Evolutionary conservation across 2,113 vertebrate genomes (phyloP).

Genomic region (Syngnathus typhle): DNA sequence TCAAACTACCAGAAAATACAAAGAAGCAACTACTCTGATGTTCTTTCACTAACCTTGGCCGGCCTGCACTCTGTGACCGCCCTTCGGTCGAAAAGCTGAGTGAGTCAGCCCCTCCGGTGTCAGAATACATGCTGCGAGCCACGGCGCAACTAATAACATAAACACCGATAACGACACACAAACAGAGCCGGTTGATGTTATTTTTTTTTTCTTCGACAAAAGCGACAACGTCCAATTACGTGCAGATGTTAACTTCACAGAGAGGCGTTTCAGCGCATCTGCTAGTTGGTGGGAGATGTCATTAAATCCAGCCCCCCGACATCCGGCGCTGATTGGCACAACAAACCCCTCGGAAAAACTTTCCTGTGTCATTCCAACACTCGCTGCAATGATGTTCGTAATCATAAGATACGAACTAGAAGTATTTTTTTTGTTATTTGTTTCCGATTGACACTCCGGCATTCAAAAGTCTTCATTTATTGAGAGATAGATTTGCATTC

Average conservation of each 20-base stretch:
- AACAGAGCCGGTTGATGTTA: slow-evolving; percentile 52
- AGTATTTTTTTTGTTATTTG: not conserved
- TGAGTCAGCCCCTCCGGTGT: slow-evolving; percentile 21
- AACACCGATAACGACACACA: slow-evolving; percentile 62
- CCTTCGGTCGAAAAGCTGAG: slow-evolving; percentile 21
- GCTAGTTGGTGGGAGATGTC: slow-evolving; percentile 68
- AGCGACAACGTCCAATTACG: slow-evolving; percentile 67
- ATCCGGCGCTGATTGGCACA: slow-evolving; percentile 39
- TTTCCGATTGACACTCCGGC: not conserved
- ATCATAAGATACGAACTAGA: not conserved
- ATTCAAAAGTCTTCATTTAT: not conserved
- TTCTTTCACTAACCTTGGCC: no score
- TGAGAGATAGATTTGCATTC: not conserved
- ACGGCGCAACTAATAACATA: slow-evolving; percentile 55
- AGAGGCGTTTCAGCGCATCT: slow-evolving; percentile 64
- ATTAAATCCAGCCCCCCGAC: slow-evolving; percentile 60
- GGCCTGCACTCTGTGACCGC: slow-evolving; percentile 11
- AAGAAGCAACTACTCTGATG: no score
- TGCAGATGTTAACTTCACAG: slow-evolving; percentile 70
- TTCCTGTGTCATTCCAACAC: slow-evolving; percentile 38
- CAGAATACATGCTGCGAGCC: slow-evolving; percentile 41
- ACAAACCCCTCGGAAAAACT: slow-evolving; percentile 52
- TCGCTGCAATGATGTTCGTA: not conserved
- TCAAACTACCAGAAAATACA: not conserved
- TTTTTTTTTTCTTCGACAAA: slow-evolving; percentile 44